Percentiles rank a stretch among this genome's conserved stretches.
Evolutionary conservation across 2,113 vertebrate genomes (phyloP).

Genomic region (Catagonus wagneri): DNA sequence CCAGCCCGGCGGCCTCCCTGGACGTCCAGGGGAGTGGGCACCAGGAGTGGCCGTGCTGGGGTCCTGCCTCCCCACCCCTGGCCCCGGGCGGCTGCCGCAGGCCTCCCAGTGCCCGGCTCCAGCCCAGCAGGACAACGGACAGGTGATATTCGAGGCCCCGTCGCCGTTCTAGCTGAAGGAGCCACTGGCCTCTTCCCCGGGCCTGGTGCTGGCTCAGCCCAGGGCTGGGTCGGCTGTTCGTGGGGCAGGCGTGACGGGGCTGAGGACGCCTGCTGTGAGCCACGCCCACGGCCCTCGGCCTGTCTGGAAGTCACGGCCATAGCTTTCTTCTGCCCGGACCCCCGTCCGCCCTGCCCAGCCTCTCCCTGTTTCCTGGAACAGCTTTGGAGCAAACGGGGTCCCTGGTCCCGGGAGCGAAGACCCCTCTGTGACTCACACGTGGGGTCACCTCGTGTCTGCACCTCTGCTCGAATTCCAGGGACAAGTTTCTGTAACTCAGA

Average conservation of each 20-base stretch:
- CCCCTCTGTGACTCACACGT: fast-evolving
- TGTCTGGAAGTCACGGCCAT: background rate
- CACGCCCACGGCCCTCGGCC: too few species aligned
- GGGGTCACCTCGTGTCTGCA: background rate
- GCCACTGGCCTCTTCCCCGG: background rate
- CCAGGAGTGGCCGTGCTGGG: fast-evolving
- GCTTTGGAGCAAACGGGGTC: too few species aligned
- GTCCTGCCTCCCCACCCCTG: background rate
- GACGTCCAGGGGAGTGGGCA: too few species aligned
- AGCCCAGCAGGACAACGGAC: background rate
- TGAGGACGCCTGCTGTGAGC: background rate
- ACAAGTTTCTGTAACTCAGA: background rate
- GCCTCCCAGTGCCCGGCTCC: background rate
- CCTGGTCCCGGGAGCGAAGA: background rate
- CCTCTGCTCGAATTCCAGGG: background rate
- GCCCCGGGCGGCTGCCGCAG: background rate
- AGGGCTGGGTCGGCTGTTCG: background rate
- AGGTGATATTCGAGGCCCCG: background rate
- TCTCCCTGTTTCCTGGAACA: background rate
- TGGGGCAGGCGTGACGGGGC: too few species aligned
- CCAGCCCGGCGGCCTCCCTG: too few species aligned
- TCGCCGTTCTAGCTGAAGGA: background rate
- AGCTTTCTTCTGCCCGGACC: background rate
- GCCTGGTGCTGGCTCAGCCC: fast-evolving
- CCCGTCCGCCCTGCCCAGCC: background rate